A percentile compares a stretch with the other conserved stretches of the same genome.
Evolutionary conservation across 2,888 invertebrate genomes (phyloP).

Genomic region (Perdita meconis): DNA sequence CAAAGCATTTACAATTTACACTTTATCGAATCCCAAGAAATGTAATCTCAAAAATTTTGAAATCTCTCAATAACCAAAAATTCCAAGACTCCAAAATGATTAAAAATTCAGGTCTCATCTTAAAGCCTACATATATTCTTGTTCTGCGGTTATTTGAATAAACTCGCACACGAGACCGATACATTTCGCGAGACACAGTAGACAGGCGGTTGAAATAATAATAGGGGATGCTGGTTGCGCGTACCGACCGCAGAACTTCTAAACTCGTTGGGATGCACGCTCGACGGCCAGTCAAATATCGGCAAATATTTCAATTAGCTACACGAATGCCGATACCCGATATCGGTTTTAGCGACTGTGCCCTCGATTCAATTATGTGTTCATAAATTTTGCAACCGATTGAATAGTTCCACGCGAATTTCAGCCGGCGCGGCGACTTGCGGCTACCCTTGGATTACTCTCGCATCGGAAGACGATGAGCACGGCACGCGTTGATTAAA

Average conservation of each 20-base stretch:
- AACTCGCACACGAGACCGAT: neutral
- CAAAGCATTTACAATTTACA: too few relatives aligned
- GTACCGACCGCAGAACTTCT: slow-evolving; percentile 57
- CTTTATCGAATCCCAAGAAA: too few relatives aligned
- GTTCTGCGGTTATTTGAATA: neutral
- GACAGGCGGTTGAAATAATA: neutral
- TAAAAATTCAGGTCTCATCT: neutral
- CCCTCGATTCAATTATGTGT: slow-evolving; percentile 38
- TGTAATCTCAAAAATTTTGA: too few relatives aligned
- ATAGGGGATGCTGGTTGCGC: slow-evolving; percentile 15
- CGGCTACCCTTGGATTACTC: neutral
- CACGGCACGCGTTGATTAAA: slow-evolving; percentile 19
- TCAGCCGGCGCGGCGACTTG: neutral
- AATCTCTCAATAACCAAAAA: too few relatives aligned
- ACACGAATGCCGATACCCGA: slow-evolving; percentile 52
- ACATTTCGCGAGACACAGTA: slow-evolving; percentile 1
- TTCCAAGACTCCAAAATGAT: too few relatives aligned
- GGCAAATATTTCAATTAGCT: slow-evolving; percentile 72
- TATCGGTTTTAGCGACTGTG: slow-evolving; percentile 10
- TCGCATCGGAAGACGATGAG: neutral
- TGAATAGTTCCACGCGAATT: slow-evolving; percentile 48
- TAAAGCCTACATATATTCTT: neutral
- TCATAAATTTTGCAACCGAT: slow-evolving; percentile 61
- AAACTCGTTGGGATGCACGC: slow-evolving; percentile 44
- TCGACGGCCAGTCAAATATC: slow-evolving; percentile 54